Percentiles rank a stretch among this genome's conserved stretches.
These are phyloP conservation scores for Decapterus maruadsi DNA, from an alignment of 2,797 vertebrate species.

Conservation along the genomic window DNA sequence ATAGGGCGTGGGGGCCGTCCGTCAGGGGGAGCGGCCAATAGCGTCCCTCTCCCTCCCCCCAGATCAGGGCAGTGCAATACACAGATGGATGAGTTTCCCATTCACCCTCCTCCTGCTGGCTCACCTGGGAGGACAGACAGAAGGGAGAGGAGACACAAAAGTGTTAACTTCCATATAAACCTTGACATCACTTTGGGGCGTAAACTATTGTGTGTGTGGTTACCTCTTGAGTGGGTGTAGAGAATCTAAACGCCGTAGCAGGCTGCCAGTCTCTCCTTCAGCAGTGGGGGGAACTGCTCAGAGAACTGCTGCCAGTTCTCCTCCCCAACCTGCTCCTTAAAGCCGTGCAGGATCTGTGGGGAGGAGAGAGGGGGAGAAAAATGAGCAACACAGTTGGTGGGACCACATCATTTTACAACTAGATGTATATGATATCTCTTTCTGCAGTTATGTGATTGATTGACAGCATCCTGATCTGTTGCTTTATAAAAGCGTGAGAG, in stretches of 20 bases:
- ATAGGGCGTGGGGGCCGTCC: slow-evolving; percentile 89
- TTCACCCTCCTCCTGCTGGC: slow-evolving; percentile 90
- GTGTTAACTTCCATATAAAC: neutral
- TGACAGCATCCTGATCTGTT: neutral
- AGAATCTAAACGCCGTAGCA: slow-evolving; percentile 93
- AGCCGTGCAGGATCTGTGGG: slow-evolving; percentile 92
- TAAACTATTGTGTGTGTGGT: neutral
- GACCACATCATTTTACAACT: neutral
- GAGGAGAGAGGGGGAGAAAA: neutral
- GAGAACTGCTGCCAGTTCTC: slow-evolving; percentile 98
- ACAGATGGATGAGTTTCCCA: slow-evolving; percentile 91
- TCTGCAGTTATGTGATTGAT: neutral
- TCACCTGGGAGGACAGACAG: slow-evolving; percentile 80
- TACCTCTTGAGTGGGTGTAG: slow-evolving; percentile 83
- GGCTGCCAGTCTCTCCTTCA: slow-evolving; percentile 95
- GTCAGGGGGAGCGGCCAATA: slow-evolving; percentile 87
- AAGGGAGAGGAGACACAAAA: slow-evolving; percentile 11
- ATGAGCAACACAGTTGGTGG: neutral
- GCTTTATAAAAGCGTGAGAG: neutral
- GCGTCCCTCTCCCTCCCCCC: slow-evolving; percentile 91
- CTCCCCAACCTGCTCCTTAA: slow-evolving; percentile 96
- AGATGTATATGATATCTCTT: neutral
- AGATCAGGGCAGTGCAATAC: slow-evolving; percentile 93
- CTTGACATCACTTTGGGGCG: neutral
- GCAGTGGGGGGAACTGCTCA: slow-evolving; percentile 94